Evolutionary conservation across 2,888 invertebrate genomes (phyloP), one percentile per base, ranked within the genome.

Genomic region (Brenthis hecate): DNA sequence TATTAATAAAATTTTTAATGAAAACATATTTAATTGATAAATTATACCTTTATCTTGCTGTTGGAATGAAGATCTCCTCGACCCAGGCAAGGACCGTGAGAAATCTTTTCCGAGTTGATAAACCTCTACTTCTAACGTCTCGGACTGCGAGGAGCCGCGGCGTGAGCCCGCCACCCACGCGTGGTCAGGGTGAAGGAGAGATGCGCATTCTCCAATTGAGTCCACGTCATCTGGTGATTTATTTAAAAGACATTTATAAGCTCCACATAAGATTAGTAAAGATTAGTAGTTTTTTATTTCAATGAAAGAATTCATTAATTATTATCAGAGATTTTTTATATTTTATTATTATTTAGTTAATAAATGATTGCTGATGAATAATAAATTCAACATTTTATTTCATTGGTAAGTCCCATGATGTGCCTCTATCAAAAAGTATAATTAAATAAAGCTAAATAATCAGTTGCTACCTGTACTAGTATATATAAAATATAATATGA

Each of bases 121-220:
- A 13, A 96, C 96, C 83, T 97, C 97, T 63, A 96, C 96, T 83
- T 97, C 97, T 61, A 97, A 92, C 64, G 97, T 96, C 84, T 97
- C 97, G 0, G 97, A 97, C 83, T 97, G 97, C 55, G 97, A 97
- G n/a, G 97, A 97, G 51, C 97, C 97, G 48, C 97, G 94, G 47
- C 97, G 93, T 0, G 97, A 97, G 70, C 95, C 95, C 1, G 94
- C 95, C 60, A 93, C 93, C 95, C 96, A 97, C 2, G 97, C 97
- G 85, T 96, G 96, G 89, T 97, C 97, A 0, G 97, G 98, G 88
- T 97, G 98, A 53, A 97, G 92, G 72, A 96, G 93, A 73, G 96
- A 95, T 4, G 95, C 94, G 74, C 95, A 95, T 85, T 96, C 96
- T 56, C 96, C 95, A 78, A 96, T 96, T 1, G 96, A 96, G 81